Evolutionary conservation across 2,888 invertebrate species (phyloP), one percentile per base, ranked within the genome.

Genomic region (Hermaeophaga mercurialis): DNA sequence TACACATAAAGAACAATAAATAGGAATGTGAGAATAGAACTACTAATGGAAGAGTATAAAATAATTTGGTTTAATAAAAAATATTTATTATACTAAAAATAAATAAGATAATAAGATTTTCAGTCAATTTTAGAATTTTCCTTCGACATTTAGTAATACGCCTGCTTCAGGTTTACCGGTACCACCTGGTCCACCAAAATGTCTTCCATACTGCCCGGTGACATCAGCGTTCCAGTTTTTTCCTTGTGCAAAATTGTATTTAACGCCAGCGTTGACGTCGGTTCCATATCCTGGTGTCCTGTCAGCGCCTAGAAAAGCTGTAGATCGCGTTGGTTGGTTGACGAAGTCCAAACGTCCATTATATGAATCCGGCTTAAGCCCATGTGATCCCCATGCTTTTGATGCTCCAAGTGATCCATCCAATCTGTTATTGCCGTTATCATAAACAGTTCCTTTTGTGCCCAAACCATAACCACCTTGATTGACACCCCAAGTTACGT

Each of bases 301-400:
- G 24, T 66, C 63, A 7, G 67, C 71, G 1, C 54, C 54, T 6
- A 68, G 8, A 28, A 67, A 68, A n/a, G 70, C 54, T 41, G 47
- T 33, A 5, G 69, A 66, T 14, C 65, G 65, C n/a, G 66, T 64
- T 9, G 69, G 70, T 17, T 60, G 56, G 57, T 71, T 67, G 8
- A 55, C 36, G 56, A 70, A 72, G 33, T 65, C 66, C 41, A 72
- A 19, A 22, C 61, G 58, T n/a, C 68, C 70, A 38, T 69, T 68
- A 54, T 62, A 36, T 7, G 64, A 65, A 8, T 64, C 65, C 9
- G 70, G 69, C 31, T 64, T 64, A 22, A 61, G 47, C 14, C 68
- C 67, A 12, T 56, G 63, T 1, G 62, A 59, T 6, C 36, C 28
- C 34, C 67, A 70, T 48, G 66, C 63, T 54, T 70, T 70, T 1